These are phyloP conservation scores for Myotis vivesi DNA, from an alignment of 2,797 vertebrate species.

Conservation along the genomic window DNA sequence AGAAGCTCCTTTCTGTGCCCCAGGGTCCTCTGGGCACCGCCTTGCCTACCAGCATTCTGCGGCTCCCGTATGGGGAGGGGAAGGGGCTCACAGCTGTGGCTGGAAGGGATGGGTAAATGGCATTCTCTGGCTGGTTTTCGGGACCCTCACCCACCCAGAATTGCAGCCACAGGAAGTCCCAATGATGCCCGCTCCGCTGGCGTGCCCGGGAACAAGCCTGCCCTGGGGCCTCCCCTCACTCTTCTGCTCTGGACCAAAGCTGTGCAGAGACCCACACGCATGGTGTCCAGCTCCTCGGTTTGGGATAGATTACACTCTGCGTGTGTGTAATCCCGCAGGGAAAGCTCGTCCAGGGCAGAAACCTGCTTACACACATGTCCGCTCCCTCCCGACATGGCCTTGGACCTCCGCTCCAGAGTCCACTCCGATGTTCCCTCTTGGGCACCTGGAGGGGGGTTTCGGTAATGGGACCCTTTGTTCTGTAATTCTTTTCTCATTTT, in stretches of 20 bases:
- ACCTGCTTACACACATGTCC: fast-evolving
- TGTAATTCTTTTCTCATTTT: background rate
- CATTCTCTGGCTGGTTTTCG: background rate
- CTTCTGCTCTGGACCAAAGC: background rate
- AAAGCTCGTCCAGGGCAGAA: background rate
- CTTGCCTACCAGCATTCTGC: fast-evolving
- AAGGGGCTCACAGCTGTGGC: background rate
- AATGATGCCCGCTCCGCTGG: fast-evolving
- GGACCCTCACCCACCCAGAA: background rate
- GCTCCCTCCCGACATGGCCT: background rate
- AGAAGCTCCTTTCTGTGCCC: background rate
- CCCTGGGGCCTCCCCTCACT: fast-evolving
- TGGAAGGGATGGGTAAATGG: background rate
- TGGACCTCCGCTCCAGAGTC: background rate
- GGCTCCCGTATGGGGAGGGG: background rate
- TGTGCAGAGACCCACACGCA: fast-evolving
- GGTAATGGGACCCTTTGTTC: background rate
- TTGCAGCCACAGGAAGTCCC: background rate
- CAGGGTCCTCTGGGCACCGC: too few species aligned
- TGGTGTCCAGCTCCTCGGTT: background rate
- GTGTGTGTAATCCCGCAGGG: fast-evolving
- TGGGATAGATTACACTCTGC: background rate
- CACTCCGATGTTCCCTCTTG: background rate
- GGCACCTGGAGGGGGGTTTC: background rate
- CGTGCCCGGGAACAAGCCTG: background rate